Conservation (phyloP, 2,797 vertebrate species). For the Sus cebifrons region DNA sequence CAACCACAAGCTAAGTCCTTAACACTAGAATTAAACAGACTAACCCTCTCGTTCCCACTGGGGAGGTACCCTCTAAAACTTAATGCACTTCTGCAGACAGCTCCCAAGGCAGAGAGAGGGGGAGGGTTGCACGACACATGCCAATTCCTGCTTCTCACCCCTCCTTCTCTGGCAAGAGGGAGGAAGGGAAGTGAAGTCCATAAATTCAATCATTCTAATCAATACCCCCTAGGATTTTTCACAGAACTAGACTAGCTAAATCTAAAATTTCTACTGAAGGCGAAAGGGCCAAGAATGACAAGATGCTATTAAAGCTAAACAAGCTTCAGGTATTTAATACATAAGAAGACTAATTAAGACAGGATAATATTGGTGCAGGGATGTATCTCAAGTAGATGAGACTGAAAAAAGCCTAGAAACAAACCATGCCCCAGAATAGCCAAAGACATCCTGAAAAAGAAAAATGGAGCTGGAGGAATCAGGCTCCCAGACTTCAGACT, state of each 20-base stretch:
- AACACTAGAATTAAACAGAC: neutral
- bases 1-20: neutral
- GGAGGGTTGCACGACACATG: fast-evolving
- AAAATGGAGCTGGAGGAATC: too few relatives aligned
- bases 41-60: neutral
- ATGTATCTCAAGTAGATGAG: neutral
- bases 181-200: neutral
- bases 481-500: too few relatives aligned
- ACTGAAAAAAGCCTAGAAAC: neutral
- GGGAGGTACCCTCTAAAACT: neutral
- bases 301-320: neutral
- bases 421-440: neutral
- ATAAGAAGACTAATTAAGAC: neutral
- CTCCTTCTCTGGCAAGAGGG: neutral
- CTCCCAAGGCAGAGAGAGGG: neutral
- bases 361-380: neutral
- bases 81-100: neutral
- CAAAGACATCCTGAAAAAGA: too few relatives aligned
- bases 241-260: neutral
- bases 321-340: neutral
- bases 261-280: neutral
- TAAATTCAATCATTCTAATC: neutral
- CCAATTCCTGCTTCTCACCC: neutral
- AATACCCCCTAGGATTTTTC: neutral
- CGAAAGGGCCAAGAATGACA: neutral